Evolutionary conservation across 2,113 vertebrate species (phyloP).

Genomic region (Semicossyphus pulcher): DNA sequence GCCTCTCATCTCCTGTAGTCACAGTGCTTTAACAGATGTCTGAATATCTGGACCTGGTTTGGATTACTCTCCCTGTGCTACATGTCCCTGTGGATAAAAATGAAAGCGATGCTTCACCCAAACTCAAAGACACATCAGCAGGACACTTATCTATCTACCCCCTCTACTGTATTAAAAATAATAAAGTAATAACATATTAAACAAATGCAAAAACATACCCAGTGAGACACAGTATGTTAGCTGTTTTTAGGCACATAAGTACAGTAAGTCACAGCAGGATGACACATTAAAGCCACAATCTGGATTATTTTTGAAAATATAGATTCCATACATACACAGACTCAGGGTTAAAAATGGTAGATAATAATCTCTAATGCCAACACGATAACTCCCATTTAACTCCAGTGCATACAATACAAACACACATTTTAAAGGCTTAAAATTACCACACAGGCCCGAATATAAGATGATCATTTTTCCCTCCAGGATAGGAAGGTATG

Average conservation of each 20-base stretch:
- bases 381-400: constrained; percentile 4
- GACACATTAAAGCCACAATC: constrained; percentile 65
- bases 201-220: constrained; percentile 17
- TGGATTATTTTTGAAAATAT: constrained; percentile 7
- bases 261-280: constrained; percentile 62
- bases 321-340: not conserved
- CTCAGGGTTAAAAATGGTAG: not conserved
- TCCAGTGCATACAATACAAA: constrained; percentile 17
- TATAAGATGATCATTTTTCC: constrained; percentile 1
- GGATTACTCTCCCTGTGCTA: constrained; percentile 1
- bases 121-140: not conserved
- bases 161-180: constrained; percentile 32
- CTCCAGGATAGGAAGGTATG: not conserved
- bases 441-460: constrained; percentile 6
- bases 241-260: constrained; percentile 71
- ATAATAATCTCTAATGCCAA: constrained; percentile 22
- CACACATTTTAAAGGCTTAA: not conserved
- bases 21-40: constrained; percentile 23
- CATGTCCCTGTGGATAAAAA: not conserved
- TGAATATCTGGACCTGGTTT: constrained; percentile 1
- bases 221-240: constrained; percentile 37
- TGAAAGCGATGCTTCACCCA: not conserved
- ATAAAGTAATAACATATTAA: constrained; percentile 12
- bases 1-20: constrained; percentile 2
- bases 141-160: not conserved